Percentiles rank a stretch among this genome's conserved stretches.
These are phyloP conservation scores for Thumatha senex DNA, from an alignment of 2,888 invertebrate species.

Conservation along the genomic window DNA sequence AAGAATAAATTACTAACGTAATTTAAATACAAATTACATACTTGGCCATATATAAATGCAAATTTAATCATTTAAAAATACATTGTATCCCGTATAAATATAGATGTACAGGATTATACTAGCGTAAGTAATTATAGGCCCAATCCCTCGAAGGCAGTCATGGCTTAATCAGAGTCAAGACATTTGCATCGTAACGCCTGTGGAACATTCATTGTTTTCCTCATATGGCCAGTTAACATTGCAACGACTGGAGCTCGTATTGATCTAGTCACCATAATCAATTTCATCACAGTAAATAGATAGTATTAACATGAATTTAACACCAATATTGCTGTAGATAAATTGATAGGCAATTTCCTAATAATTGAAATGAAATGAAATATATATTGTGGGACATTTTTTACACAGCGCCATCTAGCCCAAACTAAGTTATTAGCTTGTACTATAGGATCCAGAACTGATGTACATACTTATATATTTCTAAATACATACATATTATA, in stretches of 20 bases:
- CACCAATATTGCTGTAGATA: too few relatives aligned
- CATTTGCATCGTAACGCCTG: conserved; percentile 57
- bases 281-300: conserved; percentile 17
- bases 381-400: too few relatives aligned
- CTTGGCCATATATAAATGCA: conserved; percentile 9
- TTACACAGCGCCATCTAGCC: too few relatives aligned
- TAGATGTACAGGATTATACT: conserved; percentile 33
- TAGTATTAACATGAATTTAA: not conserved
- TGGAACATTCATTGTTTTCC: conserved; percentile 58
- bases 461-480: too few relatives aligned
- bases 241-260: conserved; percentile 30
- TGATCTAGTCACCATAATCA: conserved; percentile 18
- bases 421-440: too few relatives aligned
- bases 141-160: conserved; percentile 37
- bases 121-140: conserved; percentile 46
- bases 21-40: conserved; percentile 9
- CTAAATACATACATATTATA: too few relatives aligned
- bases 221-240: conserved; percentile 56
- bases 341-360: not conserved
- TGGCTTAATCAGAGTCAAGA: conserved; percentile 59
- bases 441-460: too few relatives aligned
- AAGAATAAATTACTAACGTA: too few relatives aligned
- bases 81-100: conserved; percentile 19
- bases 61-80: conserved; percentile 4
- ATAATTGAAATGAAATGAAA: too few relatives aligned